Base-by-base conservation (phyloP, 35 echinoderm and acorn worm species). In the Diadema setosum region DNA sequence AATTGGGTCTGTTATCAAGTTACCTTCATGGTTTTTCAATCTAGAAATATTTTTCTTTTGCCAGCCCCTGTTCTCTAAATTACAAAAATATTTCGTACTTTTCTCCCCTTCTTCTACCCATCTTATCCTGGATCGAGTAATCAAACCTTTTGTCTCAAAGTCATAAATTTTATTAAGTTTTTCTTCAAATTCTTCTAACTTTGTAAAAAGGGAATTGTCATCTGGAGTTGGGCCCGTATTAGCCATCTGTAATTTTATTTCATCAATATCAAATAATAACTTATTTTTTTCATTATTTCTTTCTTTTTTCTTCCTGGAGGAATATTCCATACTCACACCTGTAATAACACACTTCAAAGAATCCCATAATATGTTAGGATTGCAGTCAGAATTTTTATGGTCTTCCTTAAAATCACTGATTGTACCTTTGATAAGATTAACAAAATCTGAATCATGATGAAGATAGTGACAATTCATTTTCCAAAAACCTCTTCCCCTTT, bases 321-420 rank as follows among this genome's bases (percentile, higher is more conserved):
- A 46, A 82, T 82, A 82, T 49, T 82, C 39, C 23, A 49, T 50
- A 82, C 80, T 45, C 18, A 46, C 39, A 46, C 80, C 80, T n/a
- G 80, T 30, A 82, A 82, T 82, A n/a, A 49, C 44, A 49, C 80
- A 82, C 44, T 82, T 82, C 40, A 82, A 26, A 27, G 80, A 82
- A 27, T 82, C 80, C 80, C 21, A 82, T 46, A 82, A n/a, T n/a
- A 82, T 45, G 36, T 82, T 82, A 5, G 80, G 80, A 50, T 82
- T 82, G 52, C 80, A 82, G 16, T 44, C 39, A n/a, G 80, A 82
- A 29, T 82, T 82, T 27, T 45, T n/a, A 18, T 82, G 80, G 52
- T 26, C 30, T 45, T 48, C 40, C 32, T 82, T 82, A 27, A 82
- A 82, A 46, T 45, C 45, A 14, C 24, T 82, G 40, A 82, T 45